A percentile compares a stretch with the other conserved stretches of the same genome.
Conservation (phyloP, 2,797 vertebrate genomes). For the Halcyon badia region DNA sequence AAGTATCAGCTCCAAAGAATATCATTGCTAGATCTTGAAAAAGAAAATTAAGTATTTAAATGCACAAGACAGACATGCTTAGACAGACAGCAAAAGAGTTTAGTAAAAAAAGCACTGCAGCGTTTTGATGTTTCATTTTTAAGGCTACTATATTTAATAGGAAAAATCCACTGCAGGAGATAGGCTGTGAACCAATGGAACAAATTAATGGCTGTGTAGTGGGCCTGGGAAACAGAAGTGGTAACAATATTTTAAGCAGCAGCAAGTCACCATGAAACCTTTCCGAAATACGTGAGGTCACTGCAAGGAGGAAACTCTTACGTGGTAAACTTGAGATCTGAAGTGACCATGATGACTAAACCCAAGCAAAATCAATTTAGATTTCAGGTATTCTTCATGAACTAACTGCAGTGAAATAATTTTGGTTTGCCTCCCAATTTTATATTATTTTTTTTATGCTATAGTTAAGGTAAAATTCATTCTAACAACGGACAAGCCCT, state of each 20-base stretch:
- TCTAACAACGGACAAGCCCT: background rate
- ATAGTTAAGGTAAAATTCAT: background rate
- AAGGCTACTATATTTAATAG: background rate
- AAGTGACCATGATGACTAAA: background rate
- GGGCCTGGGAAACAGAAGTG: background rate
- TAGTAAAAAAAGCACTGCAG: background rate
- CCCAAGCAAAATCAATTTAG: background rate
- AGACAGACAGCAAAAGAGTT: background rate
- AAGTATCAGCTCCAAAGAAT: constrained; percentile 23
- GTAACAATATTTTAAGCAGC: background rate
- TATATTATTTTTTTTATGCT: background rate
- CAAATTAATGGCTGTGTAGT: background rate
- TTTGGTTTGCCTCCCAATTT: background rate
- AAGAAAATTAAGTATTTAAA: background rate
- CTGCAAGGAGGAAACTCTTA: background rate
- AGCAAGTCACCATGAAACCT: background rate
- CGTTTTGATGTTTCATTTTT: background rate
- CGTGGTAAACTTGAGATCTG: fast-evolving
- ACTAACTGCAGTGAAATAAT: background rate
- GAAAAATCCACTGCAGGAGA: background rate
- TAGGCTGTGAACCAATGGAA: background rate
- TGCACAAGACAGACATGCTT: background rate
- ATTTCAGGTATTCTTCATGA: background rate
- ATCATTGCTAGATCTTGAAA: background rate
- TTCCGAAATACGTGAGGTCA: background rate